phyloP scores from a whole-genome alignment of 2,113 vertebrate species.

The Bubalus kerabau region DNA sequence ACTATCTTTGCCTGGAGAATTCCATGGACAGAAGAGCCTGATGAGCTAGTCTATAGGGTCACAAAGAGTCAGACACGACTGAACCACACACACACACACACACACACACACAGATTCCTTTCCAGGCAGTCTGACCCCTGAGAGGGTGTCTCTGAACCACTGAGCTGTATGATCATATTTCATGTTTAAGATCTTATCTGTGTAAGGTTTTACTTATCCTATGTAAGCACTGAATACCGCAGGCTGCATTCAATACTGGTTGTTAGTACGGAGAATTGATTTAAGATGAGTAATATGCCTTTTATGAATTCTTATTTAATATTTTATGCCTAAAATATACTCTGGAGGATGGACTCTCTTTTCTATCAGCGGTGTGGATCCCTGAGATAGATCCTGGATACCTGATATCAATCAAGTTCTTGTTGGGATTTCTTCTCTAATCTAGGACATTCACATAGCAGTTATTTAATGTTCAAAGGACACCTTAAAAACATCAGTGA shows the following conservation, averaged over 20 bases:
- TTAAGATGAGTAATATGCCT: slow-evolving; percentile 63
- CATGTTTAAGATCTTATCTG: background rate
- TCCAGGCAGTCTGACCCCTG: background rate
- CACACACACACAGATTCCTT: background rate
- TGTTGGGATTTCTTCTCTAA: slow-evolving; percentile 57
- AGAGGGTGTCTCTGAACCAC: background rate
- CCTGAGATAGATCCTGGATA: slow-evolving; percentile 35
- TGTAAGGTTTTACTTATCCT: slow-evolving; percentile 29
- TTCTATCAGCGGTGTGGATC: background rate
- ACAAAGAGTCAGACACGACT: background rate
- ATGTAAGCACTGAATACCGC: slow-evolving; percentile 31
- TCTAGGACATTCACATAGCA: slow-evolving; percentile 1
- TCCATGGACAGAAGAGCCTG: background rate
- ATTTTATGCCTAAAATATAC: slow-evolving; percentile 61
- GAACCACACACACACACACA: background rate
- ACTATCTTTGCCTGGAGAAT: background rate
- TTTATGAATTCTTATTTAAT: slow-evolving; percentile 71
- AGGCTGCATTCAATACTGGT: background rate
- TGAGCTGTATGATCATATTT: background rate
- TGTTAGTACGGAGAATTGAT: slow-evolving; percentile 51
- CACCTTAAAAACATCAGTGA: slow-evolving; percentile 40
- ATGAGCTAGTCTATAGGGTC: background rate
- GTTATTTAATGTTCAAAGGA: slow-evolving; percentile 66
- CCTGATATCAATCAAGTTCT: slow-evolving; percentile 50
- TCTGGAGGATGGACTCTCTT: slow-evolving; percentile 15